Conservation (phyloP, 2,888 invertebrate genomes). For the Capitulum mitella region DNA sequence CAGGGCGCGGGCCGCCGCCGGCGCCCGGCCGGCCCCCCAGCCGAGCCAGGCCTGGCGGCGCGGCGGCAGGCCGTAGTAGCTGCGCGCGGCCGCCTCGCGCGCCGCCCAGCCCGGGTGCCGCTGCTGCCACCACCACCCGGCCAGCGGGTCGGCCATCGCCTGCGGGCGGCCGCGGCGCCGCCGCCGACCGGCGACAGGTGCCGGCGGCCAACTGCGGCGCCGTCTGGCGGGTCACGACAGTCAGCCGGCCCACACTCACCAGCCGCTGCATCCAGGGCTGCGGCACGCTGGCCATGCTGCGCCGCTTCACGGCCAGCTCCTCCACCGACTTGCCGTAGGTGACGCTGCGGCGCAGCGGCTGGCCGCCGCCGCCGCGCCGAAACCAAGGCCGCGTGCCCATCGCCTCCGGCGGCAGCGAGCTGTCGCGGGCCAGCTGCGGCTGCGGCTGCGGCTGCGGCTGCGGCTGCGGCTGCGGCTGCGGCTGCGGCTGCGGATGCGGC, state of each 20-base stretch:
- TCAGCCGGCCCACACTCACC: neutral
- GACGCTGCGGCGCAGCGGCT: neutral
- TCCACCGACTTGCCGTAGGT: slow-evolving; percentile 7
- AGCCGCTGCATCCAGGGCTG: slow-evolving; percentile 19
- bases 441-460: neutral
- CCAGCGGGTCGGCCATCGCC: neutral
- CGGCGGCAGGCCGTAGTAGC: neutral
- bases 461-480: neutral
- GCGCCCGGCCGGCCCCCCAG: neutral
- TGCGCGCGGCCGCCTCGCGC: neutral
- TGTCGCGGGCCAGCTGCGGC: neutral
- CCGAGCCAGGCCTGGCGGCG: neutral
- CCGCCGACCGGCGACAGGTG: no score
- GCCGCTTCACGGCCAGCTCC: neutral
- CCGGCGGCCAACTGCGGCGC: neutral
- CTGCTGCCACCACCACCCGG: neutral
- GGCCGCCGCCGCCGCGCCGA: neutral
- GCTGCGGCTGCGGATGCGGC: neutral
- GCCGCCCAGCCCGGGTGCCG: neutral
- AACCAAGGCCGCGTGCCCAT: neutral
- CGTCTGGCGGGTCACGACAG: neutral
- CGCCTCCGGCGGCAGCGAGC: neutral
- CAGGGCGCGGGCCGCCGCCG: neutral
- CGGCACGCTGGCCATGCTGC: neutral
- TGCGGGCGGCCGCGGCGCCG: neutral